phyloP scores from a whole-genome alignment of 2,888 invertebrate species.

The Tipula confusa region DNA sequence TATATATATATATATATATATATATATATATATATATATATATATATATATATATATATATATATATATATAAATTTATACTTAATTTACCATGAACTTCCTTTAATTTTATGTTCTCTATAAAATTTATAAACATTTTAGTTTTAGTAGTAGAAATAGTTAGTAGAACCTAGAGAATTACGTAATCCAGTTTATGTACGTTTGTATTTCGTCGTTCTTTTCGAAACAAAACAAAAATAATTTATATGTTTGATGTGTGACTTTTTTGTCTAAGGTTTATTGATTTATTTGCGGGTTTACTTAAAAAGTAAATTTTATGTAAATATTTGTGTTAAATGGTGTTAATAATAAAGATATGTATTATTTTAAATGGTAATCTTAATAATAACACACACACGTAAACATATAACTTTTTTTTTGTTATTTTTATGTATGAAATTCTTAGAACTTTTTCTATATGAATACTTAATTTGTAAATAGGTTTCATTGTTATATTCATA shows the following conservation, averaged over 20 bases:
- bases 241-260: neutral
- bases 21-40: no score
- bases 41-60: no score
- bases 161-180: neutral
- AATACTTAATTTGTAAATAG: neutral
- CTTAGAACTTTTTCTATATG: neutral
- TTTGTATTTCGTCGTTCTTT: neutral
- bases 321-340: neutral
- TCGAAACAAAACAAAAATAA: neutral
- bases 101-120: neutral
- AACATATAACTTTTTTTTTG: neutral
- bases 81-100: neutral
- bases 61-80: no score
- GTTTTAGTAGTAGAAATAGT: neutral
- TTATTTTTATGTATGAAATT: neutral
- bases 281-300: constrained; percentile 25
- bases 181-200: neutral
- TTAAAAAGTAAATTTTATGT: neutral
- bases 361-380: neutral
- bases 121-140: constrained; percentile 13
- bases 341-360: constrained; percentile 25
- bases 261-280: neutral
- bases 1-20: no score
- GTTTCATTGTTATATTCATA: neutral
- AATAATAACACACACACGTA: neutral